Percentiles rank a stretch among this genome's conserved stretches.
These are phyloP conservation scores for Heterotilapia buettikoferi DNA, from an alignment of 2,113 vertebrate species.

Conservation along the genomic window DNA sequence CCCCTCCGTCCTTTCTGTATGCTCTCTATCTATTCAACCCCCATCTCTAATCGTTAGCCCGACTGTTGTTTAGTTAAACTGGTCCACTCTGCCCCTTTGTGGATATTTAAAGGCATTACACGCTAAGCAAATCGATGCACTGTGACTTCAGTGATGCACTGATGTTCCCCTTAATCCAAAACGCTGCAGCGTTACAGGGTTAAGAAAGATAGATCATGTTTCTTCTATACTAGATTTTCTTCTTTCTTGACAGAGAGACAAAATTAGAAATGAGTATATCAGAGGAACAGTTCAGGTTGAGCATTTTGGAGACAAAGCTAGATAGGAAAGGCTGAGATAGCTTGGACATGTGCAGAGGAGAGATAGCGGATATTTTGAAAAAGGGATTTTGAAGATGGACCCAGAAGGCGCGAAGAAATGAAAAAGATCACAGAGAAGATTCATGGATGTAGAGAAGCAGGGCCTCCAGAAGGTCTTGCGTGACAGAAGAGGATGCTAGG, in stretches of 20 bases:
- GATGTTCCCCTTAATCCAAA: neutral
- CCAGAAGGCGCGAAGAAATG: rapidly evolving
- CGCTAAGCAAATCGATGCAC: neutral
- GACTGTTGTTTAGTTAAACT: neutral
- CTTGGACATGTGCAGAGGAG: neutral
- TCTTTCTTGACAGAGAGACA: rapidly evolving
- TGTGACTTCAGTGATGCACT: neutral
- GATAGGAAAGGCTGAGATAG: neutral
- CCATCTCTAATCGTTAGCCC: neutral
- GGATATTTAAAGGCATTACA: neutral
- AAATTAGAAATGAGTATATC: neutral
- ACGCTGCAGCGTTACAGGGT: neutral
- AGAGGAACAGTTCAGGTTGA: neutral
- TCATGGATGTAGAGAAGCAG: rapidly evolving
- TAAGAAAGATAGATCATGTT: neutral
- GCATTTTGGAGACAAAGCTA: neutral
- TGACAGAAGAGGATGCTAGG: neutral
- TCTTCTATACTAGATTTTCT: neutral
- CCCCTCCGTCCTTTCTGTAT: neutral
- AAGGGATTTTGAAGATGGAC: neutral
- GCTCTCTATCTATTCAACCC: neutral
- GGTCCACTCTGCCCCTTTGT: neutral
- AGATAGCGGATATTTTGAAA: neutral
- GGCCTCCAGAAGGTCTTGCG: neutral
- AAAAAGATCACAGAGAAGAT: neutral